Conservation (phyloP, 1,140 invertebrate genomes). For the Sinonovacula constricta region DNA sequence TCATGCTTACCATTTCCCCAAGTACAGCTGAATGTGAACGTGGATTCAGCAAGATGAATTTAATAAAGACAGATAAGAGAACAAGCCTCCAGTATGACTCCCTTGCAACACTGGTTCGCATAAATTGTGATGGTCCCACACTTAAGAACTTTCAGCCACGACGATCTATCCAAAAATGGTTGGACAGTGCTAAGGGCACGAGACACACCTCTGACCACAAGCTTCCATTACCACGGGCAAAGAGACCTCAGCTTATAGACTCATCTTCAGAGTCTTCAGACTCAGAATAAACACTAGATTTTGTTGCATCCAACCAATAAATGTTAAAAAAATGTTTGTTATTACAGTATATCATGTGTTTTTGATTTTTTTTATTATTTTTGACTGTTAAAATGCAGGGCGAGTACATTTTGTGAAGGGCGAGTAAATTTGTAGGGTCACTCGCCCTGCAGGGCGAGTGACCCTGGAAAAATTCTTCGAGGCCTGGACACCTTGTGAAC, state of each 20-base stretch:
- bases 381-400: too few relatives aligned
- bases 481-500: too few relatives aligned
- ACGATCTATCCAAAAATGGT: constrained; percentile 4
- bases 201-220: constrained; percentile 8
- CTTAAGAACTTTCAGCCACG: constrained; percentile 5
- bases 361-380: too few relatives aligned
- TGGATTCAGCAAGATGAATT: constrained; percentile 31
- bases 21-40: constrained; percentile 26
- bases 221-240: constrained; percentile 1
- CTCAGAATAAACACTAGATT: too few relatives aligned
- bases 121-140: constrained; percentile 8
- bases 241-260: neutral
- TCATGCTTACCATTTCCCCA: constrained; percentile 18
- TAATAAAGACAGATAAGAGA: constrained; percentile 28
- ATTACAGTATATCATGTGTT: too few relatives aligned
- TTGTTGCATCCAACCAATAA: too few relatives aligned
- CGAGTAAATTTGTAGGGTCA: too few relatives aligned
- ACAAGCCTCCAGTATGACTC: constrained; percentile 20
- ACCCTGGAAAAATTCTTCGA: too few relatives aligned
- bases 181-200: constrained; percentile 11
- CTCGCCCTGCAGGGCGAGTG: too few relatives aligned
- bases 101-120: constrained; percentile 12
- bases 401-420: too few relatives aligned
- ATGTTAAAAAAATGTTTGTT: too few relatives aligned
- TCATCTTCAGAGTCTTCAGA: neutral